These are phyloP conservation scores for Dinoponera quadriceps DNA, from an alignment of 1,140 invertebrate genomes.

Conservation along the genomic window DNA sequence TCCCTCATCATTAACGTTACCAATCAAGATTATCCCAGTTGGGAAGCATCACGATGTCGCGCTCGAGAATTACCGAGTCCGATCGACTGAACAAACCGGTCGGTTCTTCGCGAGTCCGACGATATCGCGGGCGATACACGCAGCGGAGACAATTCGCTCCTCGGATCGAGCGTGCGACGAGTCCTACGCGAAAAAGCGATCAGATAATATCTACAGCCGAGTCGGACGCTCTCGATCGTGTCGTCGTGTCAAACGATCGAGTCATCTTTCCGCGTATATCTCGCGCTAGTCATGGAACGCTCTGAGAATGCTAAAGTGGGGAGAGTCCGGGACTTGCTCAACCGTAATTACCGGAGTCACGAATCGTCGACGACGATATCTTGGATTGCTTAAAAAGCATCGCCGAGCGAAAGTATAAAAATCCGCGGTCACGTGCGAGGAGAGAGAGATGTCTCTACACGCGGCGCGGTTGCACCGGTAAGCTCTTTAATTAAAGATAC, in stretches of 20 bases:
- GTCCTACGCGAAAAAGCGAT: not conserved
- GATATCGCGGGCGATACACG: not conserved
- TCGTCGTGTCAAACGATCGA: slow-evolving; percentile 4
- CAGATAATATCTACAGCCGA: not conserved
- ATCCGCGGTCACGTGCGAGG: not conserved
- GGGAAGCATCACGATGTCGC: no score
- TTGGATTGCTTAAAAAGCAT: not conserved
- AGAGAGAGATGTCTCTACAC: not conserved
- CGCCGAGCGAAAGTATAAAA: not conserved
- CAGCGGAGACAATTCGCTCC: not conserved
- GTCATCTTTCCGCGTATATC: slow-evolving; percentile 9
- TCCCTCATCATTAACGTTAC: no score
- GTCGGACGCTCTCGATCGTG: slow-evolving; percentile 4
- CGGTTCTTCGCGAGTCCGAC: not conserved
- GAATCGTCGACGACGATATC: slow-evolving; percentile 15
- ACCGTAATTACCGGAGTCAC: slow-evolving; percentile 4
- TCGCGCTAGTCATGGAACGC: slow-evolving; percentile 39
- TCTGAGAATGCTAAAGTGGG: not conserved
- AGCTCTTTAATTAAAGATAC: slow-evolving; percentile 2
- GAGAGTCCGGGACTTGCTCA: not conserved
- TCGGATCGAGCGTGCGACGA: not conserved
- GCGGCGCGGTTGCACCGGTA: no score
- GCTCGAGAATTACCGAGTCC: no score
- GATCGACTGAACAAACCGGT: slow-evolving; percentile 28
- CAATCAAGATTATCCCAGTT: no score